Conservation (phyloP, 2,113 vertebrate genomes). For the Microtus pennsylvanicus region DNA sequence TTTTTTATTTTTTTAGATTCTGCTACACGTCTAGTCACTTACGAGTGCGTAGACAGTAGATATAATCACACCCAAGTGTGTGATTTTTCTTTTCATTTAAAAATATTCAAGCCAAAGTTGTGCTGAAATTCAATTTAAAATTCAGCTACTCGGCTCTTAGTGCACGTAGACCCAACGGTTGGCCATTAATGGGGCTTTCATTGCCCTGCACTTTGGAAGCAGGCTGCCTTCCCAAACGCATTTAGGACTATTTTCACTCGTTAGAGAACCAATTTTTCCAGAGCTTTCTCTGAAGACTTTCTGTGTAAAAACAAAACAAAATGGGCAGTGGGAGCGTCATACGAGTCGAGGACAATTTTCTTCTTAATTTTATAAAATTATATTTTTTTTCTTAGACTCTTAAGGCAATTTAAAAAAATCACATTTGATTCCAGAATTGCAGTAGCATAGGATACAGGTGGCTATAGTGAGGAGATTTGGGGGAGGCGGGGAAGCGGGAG, state of each 20-base stretch:
- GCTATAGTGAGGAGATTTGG: background rate
- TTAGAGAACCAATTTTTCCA: slow-evolving; percentile 61
- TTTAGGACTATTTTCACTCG: slow-evolving; percentile 59
- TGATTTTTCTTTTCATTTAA: slow-evolving; percentile 55
- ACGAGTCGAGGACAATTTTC: background rate
- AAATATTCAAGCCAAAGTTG: slow-evolving; percentile 56
- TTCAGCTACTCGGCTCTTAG: background rate
- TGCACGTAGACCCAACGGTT: slow-evolving; percentile 13
- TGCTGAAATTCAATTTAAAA: slow-evolving; percentile 55
- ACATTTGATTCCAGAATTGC: slow-evolving; percentile 16
- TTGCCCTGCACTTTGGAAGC: slow-evolving; percentile 52
- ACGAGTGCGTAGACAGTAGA: background rate
- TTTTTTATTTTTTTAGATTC: background rate
- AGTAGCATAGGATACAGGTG: background rate
- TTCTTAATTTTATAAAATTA: slow-evolving; percentile 42
- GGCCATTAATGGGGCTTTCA: slow-evolving; percentile 45
- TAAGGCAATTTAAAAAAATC: slow-evolving; percentile 38
- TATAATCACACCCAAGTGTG: slow-evolving; percentile 47
- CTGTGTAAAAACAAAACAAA: slow-evolving; percentile 59
- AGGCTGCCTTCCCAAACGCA: slow-evolving; percentile 47
- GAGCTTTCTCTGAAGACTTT: slow-evolving; percentile 24
- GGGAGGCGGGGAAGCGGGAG: no score
- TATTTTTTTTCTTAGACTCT: background rate
- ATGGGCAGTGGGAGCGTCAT: background rate
- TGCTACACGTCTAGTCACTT: slow-evolving; percentile 10